These are phyloP conservation scores for Amphipyra tragopoginis DNA, from an alignment of 2,888 invertebrate species.

Conservation along the genomic window DNA sequence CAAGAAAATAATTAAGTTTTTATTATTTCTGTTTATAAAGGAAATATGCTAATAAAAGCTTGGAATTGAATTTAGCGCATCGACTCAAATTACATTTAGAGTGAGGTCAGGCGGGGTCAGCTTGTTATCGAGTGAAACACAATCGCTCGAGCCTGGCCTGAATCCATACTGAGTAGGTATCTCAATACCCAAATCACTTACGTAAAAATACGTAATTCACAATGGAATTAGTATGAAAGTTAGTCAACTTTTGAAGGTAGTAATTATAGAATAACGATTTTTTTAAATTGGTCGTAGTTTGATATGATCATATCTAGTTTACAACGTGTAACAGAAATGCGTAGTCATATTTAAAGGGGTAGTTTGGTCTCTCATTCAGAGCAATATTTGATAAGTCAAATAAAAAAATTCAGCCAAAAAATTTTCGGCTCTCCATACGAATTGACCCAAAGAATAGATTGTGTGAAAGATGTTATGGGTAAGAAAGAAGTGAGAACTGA, in stretches of 20 bases:
- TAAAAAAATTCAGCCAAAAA: too few species aligned
- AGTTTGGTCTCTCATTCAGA: too few species aligned
- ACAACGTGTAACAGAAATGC: too few species aligned
- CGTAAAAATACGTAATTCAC: slow-evolving; percentile 37
- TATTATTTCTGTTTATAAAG: slow-evolving; percentile 46
- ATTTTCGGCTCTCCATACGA: too few species aligned
- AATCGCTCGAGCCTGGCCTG: slow-evolving; percentile 67
- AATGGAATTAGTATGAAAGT: slow-evolving; percentile 5
- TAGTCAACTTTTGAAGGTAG: not conserved
- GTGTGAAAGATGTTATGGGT: too few species aligned
- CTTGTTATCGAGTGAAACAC: slow-evolving; percentile 75
- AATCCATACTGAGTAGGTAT: slow-evolving; percentile 65
- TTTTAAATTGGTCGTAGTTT: too few species aligned
- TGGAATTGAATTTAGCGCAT: slow-evolving; percentile 69
- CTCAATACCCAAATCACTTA: slow-evolving; percentile 52
- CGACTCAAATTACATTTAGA: slow-evolving; percentile 67
- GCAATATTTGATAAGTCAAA: too few species aligned
- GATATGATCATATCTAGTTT: too few species aligned
- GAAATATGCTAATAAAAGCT: slow-evolving; percentile 64
- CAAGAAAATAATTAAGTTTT: slow-evolving; percentile 35
- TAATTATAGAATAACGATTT: not conserved
- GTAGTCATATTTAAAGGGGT: too few species aligned
- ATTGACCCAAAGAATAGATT: too few species aligned
- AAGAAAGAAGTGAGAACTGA: too few species aligned
- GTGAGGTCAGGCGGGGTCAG: slow-evolving; percentile 66